These are phyloP conservation scores for Epicampocera succincta DNA, from an alignment of 2,888 invertebrate species.

Conservation along the genomic window DNA sequence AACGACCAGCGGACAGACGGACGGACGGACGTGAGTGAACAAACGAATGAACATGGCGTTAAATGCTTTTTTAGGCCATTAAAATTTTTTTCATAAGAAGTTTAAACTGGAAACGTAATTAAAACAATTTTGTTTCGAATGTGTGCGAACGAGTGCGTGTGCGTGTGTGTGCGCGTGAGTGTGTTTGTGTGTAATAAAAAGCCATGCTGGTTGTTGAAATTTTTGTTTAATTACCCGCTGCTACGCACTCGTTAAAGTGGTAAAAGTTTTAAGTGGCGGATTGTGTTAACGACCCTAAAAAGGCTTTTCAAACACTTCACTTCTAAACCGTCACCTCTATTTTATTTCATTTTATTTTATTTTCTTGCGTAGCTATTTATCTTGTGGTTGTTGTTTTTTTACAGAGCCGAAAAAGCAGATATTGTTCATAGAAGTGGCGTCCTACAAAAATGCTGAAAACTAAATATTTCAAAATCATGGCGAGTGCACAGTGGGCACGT, in stretches of 20 bases:
- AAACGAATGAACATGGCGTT: constrained; percentile 42
- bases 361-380: too few relatives aligned
- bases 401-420: constrained; percentile 9
- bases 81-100: constrained; percentile 17
- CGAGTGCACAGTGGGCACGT: too few relatives aligned
- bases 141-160: background rate
- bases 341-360: background rate
- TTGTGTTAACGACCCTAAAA: constrained; percentile 57
- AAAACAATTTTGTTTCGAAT: constrained; percentile 16
- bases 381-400: too few relatives aligned
- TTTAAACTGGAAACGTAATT: constrained; percentile 55
- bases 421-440: too few relatives aligned
- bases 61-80: constrained; percentile 52
- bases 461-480: too few relatives aligned
- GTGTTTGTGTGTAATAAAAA: constrained; percentile 27
- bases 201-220: constrained; percentile 55
- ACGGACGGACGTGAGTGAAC: background rate
- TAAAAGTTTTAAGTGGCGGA: constrained; percentile 28
- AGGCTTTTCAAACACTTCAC: constrained; percentile 32
- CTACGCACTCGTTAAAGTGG: constrained; percentile 27
- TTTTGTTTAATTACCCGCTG: constrained; percentile 41
- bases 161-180: background rate
- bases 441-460: too few relatives aligned
- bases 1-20: background rate
- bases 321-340: background rate